Conservation (phyloP, 2,113 vertebrate species). For the Brevimyrus niger region DNA sequence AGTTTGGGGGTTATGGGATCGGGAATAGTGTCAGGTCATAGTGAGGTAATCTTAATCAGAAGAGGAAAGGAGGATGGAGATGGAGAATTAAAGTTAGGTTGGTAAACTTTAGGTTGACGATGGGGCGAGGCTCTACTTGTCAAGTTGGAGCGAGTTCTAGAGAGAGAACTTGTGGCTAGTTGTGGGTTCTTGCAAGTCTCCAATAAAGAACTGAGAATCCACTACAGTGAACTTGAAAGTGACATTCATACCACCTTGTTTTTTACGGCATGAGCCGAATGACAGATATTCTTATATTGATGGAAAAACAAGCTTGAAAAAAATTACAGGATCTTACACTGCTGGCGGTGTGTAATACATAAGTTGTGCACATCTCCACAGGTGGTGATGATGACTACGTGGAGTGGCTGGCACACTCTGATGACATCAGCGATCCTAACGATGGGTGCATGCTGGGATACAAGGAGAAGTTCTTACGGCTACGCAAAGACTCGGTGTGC, state of each 20-base stretch:
- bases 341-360: neutral
- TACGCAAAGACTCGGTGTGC: slow-evolving; percentile 78
- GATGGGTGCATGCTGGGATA: slow-evolving; percentile 88
- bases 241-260: neutral
- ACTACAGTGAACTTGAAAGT: neutral
- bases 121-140: neutral
- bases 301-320: neutral
- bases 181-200: neutral
- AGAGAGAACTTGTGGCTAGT: neutral
- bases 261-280: neutral
- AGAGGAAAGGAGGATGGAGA: neutral
- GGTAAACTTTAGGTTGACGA: neutral
- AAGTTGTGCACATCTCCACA: neutral
- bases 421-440: slow-evolving; percentile 60
- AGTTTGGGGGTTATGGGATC: neutral
- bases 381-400: slow-evolving; percentile 63
- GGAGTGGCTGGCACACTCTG: slow-evolving; percentile 84
- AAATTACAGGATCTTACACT: neutral
- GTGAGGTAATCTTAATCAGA: neutral
- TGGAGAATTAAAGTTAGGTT: neutral
- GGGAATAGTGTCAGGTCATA: neutral
- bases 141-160: neutral
- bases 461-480: slow-evolving; percentile 75
- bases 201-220: neutral
- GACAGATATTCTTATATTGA: neutral